Conservation (phyloP, 2,888 invertebrate genomes). For the Agrochola circellaris region DNA sequence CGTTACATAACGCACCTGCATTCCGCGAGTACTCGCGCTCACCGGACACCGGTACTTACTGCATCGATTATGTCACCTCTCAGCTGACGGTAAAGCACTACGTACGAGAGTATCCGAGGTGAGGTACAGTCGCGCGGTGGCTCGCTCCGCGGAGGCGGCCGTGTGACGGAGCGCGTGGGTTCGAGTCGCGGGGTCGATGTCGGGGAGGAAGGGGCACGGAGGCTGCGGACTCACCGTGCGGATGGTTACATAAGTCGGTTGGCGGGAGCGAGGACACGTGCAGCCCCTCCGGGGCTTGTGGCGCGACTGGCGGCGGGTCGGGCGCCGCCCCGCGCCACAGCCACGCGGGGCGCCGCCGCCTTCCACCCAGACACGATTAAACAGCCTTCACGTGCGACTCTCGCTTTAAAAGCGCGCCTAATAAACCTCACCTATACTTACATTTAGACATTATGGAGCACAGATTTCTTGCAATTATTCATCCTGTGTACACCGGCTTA, state of each 20-base stretch:
- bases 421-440: conserved; percentile 83
- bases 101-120: conserved; percentile 69
- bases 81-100: conserved; percentile 86
- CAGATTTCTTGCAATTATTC: conserved; percentile 69
- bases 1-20: conserved; percentile 79
- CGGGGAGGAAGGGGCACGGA: conserved; percentile 83
- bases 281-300: conserved; percentile 87
- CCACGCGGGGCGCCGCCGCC: conserved; percentile 73
- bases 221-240: conserved; percentile 89
- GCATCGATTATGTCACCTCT: conserved; percentile 89
- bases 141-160: conserved; percentile 72
- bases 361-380: conserved; percentile 85
- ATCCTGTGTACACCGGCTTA: conserved; percentile 50
- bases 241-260: conserved; percentile 89
- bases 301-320: conserved; percentile 86
- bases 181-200: conserved; percentile 74
- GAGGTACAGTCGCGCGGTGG: conserved; percentile 74
- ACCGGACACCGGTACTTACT: conserved; percentile 87
- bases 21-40: conserved; percentile 79
- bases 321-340: conserved; percentile 88
- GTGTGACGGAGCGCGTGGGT: conserved; percentile 67
- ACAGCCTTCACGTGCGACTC: conserved; percentile 85
- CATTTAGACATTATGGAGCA: conserved; percentile 76
- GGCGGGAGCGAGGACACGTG: conserved; percentile 86
- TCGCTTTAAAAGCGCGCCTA: conserved; percentile 79